phyloP scores from a whole-genome alignment of 2,113 vertebrate genomes.

The Apeltes quadracus region DNA sequence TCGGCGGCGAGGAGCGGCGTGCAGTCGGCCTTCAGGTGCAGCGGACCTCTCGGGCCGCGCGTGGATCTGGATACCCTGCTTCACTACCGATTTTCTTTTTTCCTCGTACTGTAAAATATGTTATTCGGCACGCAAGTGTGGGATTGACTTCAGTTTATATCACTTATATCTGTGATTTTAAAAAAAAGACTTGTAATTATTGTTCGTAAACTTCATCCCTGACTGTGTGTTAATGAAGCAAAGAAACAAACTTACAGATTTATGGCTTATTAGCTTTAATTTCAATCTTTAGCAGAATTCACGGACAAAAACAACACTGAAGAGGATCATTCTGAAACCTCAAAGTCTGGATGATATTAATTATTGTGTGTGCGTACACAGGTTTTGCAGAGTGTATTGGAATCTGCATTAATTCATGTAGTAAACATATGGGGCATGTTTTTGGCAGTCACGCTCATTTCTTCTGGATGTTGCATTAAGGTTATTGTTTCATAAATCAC shows the following conservation, averaged over 20 bases:
- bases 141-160: neutral
- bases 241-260: constrained; percentile 12
- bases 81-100: constrained; percentile 6
- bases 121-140: constrained; percentile 1
- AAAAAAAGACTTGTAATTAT: constrained; percentile 3
- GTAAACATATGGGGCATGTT: neutral
- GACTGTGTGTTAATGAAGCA: neutral
- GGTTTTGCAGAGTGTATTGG: neutral
- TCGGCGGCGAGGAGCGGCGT: neutral
- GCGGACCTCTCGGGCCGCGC: neutral
- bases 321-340: constrained; percentile 26
- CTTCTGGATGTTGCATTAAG: constrained; percentile 7
- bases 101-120: neutral
- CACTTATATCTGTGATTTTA: constrained; percentile 1
- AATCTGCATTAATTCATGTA: constrained; percentile 1
- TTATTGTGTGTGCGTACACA: constrained; percentile 4
- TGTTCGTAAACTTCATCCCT: neutral
- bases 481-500: constrained; percentile 30
- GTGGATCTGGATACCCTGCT: constrained; percentile 6
- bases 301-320: constrained; percentile 20
- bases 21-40: neutral
- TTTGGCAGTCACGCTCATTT: neutral
- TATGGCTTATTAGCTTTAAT: constrained; percentile 52
- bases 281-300: constrained; percentile 6
- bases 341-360: neutral